Evolutionary conservation across 2,797 vertebrate genomes (phyloP).

Genomic region (Aselliscus stoliczkanus): DNA sequence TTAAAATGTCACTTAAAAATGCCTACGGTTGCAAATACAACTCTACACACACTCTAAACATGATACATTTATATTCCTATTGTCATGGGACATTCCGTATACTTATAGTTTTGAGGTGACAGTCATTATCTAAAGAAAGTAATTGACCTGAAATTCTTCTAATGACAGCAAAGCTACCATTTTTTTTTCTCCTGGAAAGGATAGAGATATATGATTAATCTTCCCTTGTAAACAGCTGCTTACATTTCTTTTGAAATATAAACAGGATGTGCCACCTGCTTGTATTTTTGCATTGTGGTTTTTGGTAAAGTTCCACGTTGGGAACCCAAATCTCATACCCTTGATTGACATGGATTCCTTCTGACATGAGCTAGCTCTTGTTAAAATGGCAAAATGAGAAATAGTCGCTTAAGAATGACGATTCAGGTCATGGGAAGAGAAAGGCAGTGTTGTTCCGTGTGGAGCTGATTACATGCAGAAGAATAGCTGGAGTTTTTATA

Average conservation of each 20-base stretch:
- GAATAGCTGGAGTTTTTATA: constrained; percentile 25
- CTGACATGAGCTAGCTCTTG: not conserved
- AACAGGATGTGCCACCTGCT: not conserved
- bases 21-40: not conserved
- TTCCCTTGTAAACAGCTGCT: not conserved
- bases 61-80: not conserved
- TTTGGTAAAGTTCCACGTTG: not conserved
- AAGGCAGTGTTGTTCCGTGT: not conserved
- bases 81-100: not conserved
- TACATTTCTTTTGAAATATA: not conserved
- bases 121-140: not conserved
- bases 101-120: not conserved
- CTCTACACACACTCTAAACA: not conserved
- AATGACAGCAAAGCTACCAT: not conserved
- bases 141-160: not conserved
- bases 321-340: not conserved
- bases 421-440: constrained; percentile 8
- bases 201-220: not conserved
- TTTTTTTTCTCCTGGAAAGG: not conserved
- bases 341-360: not conserved
- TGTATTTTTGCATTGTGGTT: not conserved
- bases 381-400: not conserved
- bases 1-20: not conserved
- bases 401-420: not conserved
- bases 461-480: constrained; percentile 9